Conservation (phyloP, 2,888 invertebrate genomes). For the Drosophila macrospina region DNA sequence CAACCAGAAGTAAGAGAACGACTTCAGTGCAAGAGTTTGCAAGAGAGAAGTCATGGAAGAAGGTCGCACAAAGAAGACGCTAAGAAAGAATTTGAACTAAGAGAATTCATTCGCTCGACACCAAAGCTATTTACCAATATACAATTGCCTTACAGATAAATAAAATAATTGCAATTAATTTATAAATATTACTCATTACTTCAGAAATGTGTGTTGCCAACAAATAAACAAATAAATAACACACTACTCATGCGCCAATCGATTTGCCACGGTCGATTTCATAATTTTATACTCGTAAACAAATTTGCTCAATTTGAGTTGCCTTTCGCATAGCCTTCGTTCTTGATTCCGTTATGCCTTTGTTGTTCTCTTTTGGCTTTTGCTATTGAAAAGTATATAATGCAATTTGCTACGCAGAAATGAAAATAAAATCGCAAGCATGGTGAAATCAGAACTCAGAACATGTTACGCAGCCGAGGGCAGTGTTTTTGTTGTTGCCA, state of each 20-base stretch:
- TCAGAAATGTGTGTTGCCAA: slow-evolving; percentile 4
- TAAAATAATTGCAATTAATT: slow-evolving; percentile 66
- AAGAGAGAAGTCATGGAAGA: no score
- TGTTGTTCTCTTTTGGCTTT: slow-evolving; percentile 24
- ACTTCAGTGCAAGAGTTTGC: no score
- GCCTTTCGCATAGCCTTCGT: slow-evolving; percentile 31
- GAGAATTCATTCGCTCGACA: no score
- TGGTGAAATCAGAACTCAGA: slow-evolving; percentile 19
- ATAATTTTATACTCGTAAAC: slow-evolving; percentile 60
- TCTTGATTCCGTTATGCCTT: slow-evolving; percentile 11
- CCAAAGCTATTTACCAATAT: no score
- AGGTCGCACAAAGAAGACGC: no score
- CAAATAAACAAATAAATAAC: slow-evolving; percentile 27
- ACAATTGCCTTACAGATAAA: slow-evolving; percentile 1
- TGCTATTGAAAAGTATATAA: slow-evolving; percentile 71
- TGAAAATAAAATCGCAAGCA: slow-evolving; percentile 11
- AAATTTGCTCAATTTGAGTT: slow-evolving; percentile 52
- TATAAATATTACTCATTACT: slow-evolving; percentile 11
- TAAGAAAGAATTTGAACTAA: no score
- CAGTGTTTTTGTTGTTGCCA: slow-evolving; percentile 30
- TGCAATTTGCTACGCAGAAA: slow-evolving; percentile 69
- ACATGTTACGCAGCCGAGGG: slow-evolving; percentile 19
- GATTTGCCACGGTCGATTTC: slow-evolving; percentile 70
- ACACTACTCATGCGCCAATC: slow-evolving; percentile 47
- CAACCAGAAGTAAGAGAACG: no score